These are phyloP conservation scores for Macaria liturata DNA, from an alignment of 2,888 invertebrate species.

Conservation along the genomic window DNA sequence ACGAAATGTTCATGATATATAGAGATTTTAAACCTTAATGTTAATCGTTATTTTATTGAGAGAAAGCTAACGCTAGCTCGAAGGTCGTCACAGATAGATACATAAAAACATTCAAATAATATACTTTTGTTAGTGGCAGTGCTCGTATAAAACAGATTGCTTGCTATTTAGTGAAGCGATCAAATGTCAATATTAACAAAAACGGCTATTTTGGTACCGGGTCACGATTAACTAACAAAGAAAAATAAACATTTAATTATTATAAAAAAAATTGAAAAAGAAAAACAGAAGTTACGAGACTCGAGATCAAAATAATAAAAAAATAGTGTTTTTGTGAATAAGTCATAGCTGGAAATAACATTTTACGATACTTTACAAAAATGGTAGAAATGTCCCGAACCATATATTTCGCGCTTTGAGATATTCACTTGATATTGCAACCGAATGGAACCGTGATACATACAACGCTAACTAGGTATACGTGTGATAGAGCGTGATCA, in stretches of 20 bases:
- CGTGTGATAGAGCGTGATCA: background rate
- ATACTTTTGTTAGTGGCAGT: conserved; percentile 56
- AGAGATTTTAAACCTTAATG: conserved; percentile 25
- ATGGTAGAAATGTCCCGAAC: conserved; percentile 60
- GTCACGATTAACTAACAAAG: conserved; percentile 55
- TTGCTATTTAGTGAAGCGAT: conserved; percentile 26
- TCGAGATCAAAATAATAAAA: conserved; percentile 64
- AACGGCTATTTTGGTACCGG: conserved; percentile 49
- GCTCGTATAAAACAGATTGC: conserved; percentile 39
- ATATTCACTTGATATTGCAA: conserved; percentile 76
- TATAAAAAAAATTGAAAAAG: conserved; percentile 56
- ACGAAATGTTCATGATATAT: conserved; percentile 40
- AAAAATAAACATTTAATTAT: conserved; percentile 62
- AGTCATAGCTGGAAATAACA: conserved; percentile 65
- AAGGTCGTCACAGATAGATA: conserved; percentile 4
- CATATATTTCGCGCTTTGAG: conserved; percentile 64
- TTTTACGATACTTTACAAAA: conserved; percentile 33
- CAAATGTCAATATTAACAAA: conserved; percentile 31
- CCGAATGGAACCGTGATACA: conserved; percentile 38
- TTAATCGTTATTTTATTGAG: conserved; percentile 5
- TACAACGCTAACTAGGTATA: conserved; percentile 20
- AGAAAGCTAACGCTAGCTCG: conserved; percentile 14
- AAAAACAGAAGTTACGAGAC: conserved; percentile 62
- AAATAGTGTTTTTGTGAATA: conserved; percentile 62
- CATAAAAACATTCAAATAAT: conserved; percentile 23